Percentiles rank a stretch among this genome's conserved stretches.
These are phyloP conservation scores for Chionodraco myersi DNA, from an alignment of 2,113 vertebrate genomes.

Conservation along the genomic window DNA sequence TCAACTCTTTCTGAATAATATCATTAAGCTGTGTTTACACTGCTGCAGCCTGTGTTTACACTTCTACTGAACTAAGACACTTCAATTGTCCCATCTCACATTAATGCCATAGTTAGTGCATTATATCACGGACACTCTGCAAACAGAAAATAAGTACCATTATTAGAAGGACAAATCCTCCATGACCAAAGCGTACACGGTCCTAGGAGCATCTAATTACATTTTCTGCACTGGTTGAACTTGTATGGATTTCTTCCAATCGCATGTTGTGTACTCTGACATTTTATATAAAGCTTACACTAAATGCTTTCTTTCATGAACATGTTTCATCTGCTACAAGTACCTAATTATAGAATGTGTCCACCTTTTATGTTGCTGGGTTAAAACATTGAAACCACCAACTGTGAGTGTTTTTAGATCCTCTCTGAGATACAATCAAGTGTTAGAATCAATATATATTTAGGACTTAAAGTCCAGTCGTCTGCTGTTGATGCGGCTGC, in stretches of 20 bases:
- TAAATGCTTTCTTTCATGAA: background rate
- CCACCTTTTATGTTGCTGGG: background rate
- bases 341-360: background rate
- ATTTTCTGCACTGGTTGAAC: slow-evolving; percentile 5
- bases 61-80: slow-evolving; percentile 1
- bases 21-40: slow-evolving; percentile 20
- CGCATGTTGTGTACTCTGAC: background rate
- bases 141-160: background rate
- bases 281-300: background rate
- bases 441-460: slow-evolving; percentile 6
- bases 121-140: background rate
- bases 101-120: slow-evolving; percentile 2
- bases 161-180: background rate
- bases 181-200: background rate
- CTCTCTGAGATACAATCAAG: background rate
- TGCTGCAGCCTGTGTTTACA: slow-evolving; percentile 27
- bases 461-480: slow-evolving; percentile 23
- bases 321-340: background rate
- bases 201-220: slow-evolving; percentile 11
- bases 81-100: background rate
- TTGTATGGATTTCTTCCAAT: background rate
- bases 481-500: slow-evolving; percentile 28
- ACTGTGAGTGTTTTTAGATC: background rate
- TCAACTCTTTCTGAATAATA: background rate
- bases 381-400: background rate